Evolutionary conservation across 2,113 vertebrate species (phyloP), one percentile per base, ranked within the genome.

Genomic region (Thinocorus orbignyianus): DNA sequence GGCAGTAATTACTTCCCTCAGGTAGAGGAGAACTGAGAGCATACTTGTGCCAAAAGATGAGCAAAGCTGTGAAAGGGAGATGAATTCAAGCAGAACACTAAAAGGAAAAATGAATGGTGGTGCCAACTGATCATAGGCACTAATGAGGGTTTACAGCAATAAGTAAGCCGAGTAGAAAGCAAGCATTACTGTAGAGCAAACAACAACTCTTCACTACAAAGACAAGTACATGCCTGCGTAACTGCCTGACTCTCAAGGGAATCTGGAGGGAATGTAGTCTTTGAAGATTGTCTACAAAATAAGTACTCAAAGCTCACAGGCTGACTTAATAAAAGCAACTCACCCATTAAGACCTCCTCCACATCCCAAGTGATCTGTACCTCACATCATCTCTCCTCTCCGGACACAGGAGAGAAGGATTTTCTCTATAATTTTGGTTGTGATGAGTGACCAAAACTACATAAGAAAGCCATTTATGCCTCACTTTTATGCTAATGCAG

Each of bases 311-410:
- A 86, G 55, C 49, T 88, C 69, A 84, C 11, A 80, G 28, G 15
- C 78, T 91, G 54, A 46, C 19, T 86, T 82, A 68, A 95, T 95
- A 69, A 93, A 94, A 94, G 70, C n/a, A 76, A 82, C 28, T 68
- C 24, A 79, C 9, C 26, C 64, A 61, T 68, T 79, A 87, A 61
- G 30, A 72, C 41, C 4, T 69, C 18, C 19, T 73, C 66, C 41
- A 39, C 13, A 37, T 49, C 28, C 41, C 52, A 81, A 42, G 64
- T 33, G 12, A 37, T 95, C 81, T 88, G 23, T 74, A 55, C 19
- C 10, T 81, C 48, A 79, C 13, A 7, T 24, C 4, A 25, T 37
- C 24, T 66, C 13, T 70, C 15, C 25, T 51, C 31, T 74, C 58
- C 66, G 51, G 19, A 51, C 24, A 77, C 20, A 65, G 39, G 61